Percentiles rank a stretch among this genome's conserved stretches.
These are phyloP conservation scores for Scrobipalpa atriplicella DNA, from an alignment of 2,888 invertebrate genomes.

Conservation along the genomic window DNA sequence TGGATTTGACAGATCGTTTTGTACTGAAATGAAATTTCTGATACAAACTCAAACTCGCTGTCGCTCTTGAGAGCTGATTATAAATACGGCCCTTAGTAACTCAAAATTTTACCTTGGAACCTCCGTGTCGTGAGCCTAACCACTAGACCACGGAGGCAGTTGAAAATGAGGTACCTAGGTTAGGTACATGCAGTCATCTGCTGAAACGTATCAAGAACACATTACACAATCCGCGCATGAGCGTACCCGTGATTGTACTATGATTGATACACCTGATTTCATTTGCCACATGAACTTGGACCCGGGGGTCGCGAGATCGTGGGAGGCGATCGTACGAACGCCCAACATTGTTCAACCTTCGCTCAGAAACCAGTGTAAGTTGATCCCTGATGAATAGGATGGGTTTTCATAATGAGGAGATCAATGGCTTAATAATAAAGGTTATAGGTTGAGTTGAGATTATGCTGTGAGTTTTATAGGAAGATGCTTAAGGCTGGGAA, in stretches of 20 bases:
- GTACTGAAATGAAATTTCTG: no score
- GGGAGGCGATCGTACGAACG: slow-evolving; percentile 45
- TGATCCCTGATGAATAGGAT: slow-evolving; percentile 36
- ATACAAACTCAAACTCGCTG: no score
- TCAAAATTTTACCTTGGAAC: no score
- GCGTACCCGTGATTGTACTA: slow-evolving; percentile 50
- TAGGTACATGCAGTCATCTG: neutral
- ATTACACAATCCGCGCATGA: slow-evolving; percentile 29
- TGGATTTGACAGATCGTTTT: no score
- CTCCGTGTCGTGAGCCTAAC: no score
- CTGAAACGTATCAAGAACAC: slow-evolving; percentile 18
- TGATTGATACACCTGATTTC: slow-evolving; percentile 65
- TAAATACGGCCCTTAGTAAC: no score
- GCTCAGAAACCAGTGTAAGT: slow-evolving; percentile 38
- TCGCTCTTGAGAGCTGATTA: no score
- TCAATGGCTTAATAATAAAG: slow-evolving; percentile 25
- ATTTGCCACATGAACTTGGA: slow-evolving; percentile 55
- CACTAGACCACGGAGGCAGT: no score
- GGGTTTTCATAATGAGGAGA: slow-evolving; percentile 28
- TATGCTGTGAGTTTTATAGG: slow-evolving; percentile 26
- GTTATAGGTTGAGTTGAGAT: slow-evolving; percentile 16
- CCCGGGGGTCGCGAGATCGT: slow-evolving; percentile 55
- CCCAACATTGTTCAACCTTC: slow-evolving; percentile 49
- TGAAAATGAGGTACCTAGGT: no score
- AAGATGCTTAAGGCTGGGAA: neutral